Evolutionary conservation across 2,888 invertebrate genomes (phyloP), one percentile per base, ranked within the genome.

Genomic region (Aromia moschata): DNA sequence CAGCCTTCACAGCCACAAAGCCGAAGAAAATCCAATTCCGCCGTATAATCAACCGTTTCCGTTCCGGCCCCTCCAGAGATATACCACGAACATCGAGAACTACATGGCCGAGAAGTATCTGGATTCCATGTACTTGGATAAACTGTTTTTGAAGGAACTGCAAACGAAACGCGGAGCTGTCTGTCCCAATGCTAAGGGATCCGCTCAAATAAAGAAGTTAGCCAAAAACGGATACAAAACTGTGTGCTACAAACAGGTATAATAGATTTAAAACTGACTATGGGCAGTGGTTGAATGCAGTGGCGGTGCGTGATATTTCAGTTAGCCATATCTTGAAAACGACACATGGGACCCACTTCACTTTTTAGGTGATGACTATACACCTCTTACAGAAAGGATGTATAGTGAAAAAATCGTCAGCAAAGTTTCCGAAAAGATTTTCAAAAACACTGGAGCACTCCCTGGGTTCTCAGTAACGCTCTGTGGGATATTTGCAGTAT

Each of bases 91-190:
- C 38, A 78, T 80, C 14, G 73, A 79, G 51, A 79, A 79, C 56
- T 77, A 80, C 17, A 77, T 83, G 73, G 81, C 81, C 0, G 77
- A 77, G 51, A 78, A 79, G 53, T 83, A 83, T 65, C 71, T 84
- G 37, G 81, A 81, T 17, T 67, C 69, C 2, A 73, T 84, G 70
- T 79, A 79, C 31, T 61, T 69, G 40, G 84, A 84, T 58, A 83
- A 81, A 63, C 68, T 77, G 14, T 84, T 82, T 61, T 61, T 83
- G 30, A 75, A 79, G 43, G 60, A 74, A 9, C 51, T 82, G 15
- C 70, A 76, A 36, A 63, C 73, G 0, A 70, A 76, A 54, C 70
- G 74, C 0, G 77, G 77, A 4, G 71, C 79, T 1, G 56, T 56
- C 2, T 80, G 79, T 18, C 80, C 82, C 0, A 83, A 83, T 66